These are phyloP conservation scores for Cossypha caffra DNA, from an alignment of 2,797 vertebrate species.

Conservation along the genomic window DNA sequence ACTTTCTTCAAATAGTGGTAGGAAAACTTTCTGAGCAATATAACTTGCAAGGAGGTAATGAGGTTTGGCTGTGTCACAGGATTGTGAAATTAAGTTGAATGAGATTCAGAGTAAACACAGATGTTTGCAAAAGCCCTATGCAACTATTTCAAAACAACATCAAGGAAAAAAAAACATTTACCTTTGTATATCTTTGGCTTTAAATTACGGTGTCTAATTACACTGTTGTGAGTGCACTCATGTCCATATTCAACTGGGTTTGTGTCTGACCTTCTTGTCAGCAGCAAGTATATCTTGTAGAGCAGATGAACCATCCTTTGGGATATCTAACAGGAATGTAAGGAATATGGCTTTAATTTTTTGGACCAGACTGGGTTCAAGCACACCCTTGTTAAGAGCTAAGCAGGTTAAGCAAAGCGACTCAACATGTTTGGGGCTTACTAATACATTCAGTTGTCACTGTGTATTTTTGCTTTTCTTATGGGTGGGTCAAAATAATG, in stretches of 20 bases:
- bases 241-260: accelerated
- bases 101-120: not conserved
- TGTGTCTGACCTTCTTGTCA: not conserved
- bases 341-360: not conserved
- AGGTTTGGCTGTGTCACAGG: not conserved
- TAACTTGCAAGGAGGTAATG: not conserved
- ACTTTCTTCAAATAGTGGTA: conserved; percentile 20
- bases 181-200: not conserved
- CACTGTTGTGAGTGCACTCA: not conserved
- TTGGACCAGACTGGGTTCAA: not conserved
- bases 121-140: not conserved
- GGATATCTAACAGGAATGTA: not conserved
- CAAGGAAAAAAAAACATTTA: not conserved
- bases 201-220: not conserved
- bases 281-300: not conserved
- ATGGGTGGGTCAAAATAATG: not conserved
- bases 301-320: not conserved
- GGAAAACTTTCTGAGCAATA: conserved; percentile 1
- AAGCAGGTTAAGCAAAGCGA: not conserved
- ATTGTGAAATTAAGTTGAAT: not conserved
- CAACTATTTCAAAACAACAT: not conserved
- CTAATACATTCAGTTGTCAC: not conserved
- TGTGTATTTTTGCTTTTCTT: not conserved
- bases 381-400: not conserved
- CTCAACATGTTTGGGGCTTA: not conserved